Evolutionary conservation across 2,113 vertebrate species (phyloP).

Genomic region (Pitta sordida): DNA sequence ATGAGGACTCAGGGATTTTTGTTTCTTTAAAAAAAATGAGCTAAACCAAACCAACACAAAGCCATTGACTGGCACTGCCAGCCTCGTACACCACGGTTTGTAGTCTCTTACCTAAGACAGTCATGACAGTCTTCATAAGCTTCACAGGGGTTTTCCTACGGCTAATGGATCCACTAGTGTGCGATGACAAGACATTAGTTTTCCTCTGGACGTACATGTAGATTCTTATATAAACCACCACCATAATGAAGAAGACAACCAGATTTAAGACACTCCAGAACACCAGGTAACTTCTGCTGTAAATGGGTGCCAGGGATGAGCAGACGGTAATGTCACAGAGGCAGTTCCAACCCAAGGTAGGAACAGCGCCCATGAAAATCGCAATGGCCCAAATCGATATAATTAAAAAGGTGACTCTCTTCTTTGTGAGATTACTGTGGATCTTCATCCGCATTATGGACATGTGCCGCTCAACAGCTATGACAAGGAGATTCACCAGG

Average conservation of each 20-base stretch:
- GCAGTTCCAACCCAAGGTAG: conserved; percentile 96
- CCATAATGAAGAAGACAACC: conserved; percentile 89
- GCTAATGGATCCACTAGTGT: conserved; percentile 88
- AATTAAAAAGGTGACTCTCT: conserved; percentile 91
- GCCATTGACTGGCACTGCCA: neutral
- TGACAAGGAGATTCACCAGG: conserved; percentile 88
- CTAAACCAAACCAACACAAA: neutral
- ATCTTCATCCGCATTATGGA: conserved; percentile 90
- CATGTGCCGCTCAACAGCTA: conserved; percentile 93
- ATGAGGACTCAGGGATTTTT: neutral
- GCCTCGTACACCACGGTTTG: neutral
- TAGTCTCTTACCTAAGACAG: conserved; percentile 88
- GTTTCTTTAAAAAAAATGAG: neutral
- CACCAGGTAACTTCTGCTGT: conserved; percentile 92
- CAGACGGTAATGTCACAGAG: conserved; percentile 86
- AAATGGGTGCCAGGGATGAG: conserved; percentile 90
- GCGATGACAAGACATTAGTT: conserved; percentile 79
- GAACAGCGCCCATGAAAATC: conserved; percentile 92
- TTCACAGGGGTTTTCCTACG: conserved; percentile 90
- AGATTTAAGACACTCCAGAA: conserved; percentile 94
- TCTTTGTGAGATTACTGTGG: conserved; percentile 93
- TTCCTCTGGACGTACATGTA: conserved; percentile 93
- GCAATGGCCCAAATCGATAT: conserved; percentile 88
- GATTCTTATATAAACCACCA: conserved; percentile 89
- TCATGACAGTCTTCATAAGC: conserved; percentile 98